phyloP scores from a whole-genome alignment of 2,797 vertebrate genomes.

The Synanceia verrucosa region DNA sequence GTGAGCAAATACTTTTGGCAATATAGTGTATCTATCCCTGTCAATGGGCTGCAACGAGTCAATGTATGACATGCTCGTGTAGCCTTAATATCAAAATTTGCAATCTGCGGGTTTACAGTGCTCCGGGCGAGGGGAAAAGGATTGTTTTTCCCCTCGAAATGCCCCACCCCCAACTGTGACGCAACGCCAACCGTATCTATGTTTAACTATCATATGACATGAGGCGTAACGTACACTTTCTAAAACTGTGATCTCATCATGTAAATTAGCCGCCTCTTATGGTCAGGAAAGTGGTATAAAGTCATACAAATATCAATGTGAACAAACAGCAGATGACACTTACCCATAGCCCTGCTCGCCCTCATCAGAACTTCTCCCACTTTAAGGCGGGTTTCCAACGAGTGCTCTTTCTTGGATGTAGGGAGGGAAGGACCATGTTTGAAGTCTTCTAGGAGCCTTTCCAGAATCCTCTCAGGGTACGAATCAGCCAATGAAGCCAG shows the following conservation, averaged over 20 bases:
- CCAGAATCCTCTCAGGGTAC: slow-evolving; percentile 87
- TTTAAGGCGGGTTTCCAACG: slow-evolving; percentile 89
- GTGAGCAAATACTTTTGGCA: too few relatives aligned
- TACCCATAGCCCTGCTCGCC: slow-evolving; percentile 88
- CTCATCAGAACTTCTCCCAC: slow-evolving; percentile 94
- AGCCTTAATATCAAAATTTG: too few relatives aligned
- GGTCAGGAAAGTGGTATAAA: not conserved
- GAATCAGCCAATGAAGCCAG: slow-evolving; percentile 85
- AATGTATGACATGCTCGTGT: too few relatives aligned
- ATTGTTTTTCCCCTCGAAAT: too few relatives aligned
- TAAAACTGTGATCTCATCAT: not conserved
- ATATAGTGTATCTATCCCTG: too few relatives aligned
- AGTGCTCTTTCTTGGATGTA: slow-evolving; percentile 46
- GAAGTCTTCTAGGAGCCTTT: slow-evolving; percentile 85
- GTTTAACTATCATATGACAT: too few relatives aligned
- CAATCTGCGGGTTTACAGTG: too few relatives aligned
- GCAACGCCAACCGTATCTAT: too few relatives aligned
- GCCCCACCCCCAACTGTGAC: too few relatives aligned
- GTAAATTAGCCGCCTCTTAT: not conserved
- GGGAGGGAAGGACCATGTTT: slow-evolving; percentile 40
- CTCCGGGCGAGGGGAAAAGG: too few relatives aligned
- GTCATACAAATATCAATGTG: not conserved
- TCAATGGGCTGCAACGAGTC: too few relatives aligned
- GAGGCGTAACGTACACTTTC: too few relatives aligned
- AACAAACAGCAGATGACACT: slow-evolving; percentile 45